These are phyloP conservation scores for Triplophysa rosa DNA, from an alignment of 2,113 vertebrate species.

Conservation along the genomic window DNA sequence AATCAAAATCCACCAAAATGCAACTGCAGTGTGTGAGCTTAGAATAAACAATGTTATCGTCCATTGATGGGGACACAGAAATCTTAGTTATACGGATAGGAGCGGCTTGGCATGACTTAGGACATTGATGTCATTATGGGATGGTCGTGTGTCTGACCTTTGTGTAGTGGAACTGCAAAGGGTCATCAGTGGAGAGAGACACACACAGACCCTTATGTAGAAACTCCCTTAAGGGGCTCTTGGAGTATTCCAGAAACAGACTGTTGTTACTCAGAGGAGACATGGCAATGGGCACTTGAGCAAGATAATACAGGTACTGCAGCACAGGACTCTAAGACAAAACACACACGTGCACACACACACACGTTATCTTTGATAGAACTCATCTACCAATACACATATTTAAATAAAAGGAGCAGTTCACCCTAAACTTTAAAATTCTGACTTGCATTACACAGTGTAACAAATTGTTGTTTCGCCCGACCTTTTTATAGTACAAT, in stretches of 20 bases:
- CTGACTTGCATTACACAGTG: no score
- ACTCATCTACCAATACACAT: neutral
- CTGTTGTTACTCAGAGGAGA: constrained; percentile 99
- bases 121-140: neutral
- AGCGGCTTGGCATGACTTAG: no score
- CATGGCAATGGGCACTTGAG: constrained; percentile 97
- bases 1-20: no score
- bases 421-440: no score
- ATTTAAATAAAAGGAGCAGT: neutral
- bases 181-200: constrained; percentile 95
- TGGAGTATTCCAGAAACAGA: constrained; percentile 94
- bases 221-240: constrained; percentile 93
- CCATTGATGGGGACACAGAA: no score
- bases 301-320: constrained; percentile 97
- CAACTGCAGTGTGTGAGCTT: no score
- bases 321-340: constrained; percentile 88
- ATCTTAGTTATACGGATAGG: no score
- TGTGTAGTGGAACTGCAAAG: constrained; percentile 98
- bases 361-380: neutral
- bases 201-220: constrained; percentile 92
- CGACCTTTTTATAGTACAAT: no score
- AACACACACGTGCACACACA: constrained; percentile 1
- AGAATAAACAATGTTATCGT: no score
- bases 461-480: no score
- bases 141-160: constrained; percentile 77